Conservation (phyloP, 1,140 invertebrate genomes). For the Laodelphax striatellus region DNA sequence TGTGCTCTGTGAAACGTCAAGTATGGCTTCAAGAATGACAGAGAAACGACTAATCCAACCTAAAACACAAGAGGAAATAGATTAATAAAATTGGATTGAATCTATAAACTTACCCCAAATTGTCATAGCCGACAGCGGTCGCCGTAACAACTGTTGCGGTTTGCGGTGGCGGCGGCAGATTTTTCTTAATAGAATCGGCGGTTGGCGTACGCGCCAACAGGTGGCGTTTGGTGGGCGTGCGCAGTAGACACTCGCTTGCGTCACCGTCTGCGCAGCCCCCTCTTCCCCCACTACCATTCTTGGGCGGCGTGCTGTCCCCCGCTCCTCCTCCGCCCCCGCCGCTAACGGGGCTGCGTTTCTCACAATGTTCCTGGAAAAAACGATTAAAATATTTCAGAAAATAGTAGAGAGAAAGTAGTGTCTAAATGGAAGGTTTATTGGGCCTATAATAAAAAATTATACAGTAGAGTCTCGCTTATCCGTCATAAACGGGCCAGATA, state of each 20-base stretch:
- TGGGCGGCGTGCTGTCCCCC: neutral
- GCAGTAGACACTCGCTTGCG: neutral
- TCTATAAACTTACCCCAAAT: slow-evolving; percentile 14
- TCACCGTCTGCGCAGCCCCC: neutral
- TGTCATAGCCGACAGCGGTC: slow-evolving; percentile 12
- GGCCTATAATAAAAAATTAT: too few relatives aligned
- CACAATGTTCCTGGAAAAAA: neutral
- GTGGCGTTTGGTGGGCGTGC: neutral
- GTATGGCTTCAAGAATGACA: too few relatives aligned
- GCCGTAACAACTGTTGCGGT: too few relatives aligned
- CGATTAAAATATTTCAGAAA: neutral
- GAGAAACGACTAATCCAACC: too few relatives aligned
- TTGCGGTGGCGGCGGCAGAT: neutral
- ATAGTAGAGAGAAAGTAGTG: too few relatives aligned
- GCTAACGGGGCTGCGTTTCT: neutral
- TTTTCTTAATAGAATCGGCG: slow-evolving; percentile 10
- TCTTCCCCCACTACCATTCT: neutral
- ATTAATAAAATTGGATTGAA: too few relatives aligned
- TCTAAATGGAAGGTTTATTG: too few relatives aligned
- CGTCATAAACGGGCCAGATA: too few relatives aligned
- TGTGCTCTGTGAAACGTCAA: too few relatives aligned
- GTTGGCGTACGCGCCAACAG: slow-evolving; percentile 1
- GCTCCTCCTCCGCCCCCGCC: neutral
- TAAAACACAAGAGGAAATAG: too few relatives aligned
- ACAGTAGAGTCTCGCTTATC: too few relatives aligned